Evolutionary conservation across 1,140 invertebrate species (phyloP).

Genomic region (Drosophila orena): DNA sequence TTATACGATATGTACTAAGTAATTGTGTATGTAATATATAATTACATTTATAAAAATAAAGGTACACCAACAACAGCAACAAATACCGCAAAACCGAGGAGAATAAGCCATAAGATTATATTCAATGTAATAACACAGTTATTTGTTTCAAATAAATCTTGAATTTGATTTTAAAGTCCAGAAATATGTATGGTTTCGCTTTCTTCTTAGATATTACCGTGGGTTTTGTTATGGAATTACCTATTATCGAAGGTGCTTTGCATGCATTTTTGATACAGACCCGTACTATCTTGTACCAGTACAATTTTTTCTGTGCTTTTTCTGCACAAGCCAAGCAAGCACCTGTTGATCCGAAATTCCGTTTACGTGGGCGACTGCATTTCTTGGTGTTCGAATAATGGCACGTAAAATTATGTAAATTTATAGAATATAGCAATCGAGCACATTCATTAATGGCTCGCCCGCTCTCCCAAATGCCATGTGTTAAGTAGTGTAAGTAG

Average conservation of each 20-base stretch:
- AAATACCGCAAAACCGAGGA: slow-evolving; percentile 44
- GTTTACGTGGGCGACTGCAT: slow-evolving; percentile 55
- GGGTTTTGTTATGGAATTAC: too few relatives aligned
- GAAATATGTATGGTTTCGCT: background rate
- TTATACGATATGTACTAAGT: slow-evolving; percentile 65
- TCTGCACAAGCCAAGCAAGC: background rate
- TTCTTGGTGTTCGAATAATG: slow-evolving; percentile 57
- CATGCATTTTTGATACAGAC: background rate
- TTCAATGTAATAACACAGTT: slow-evolving; percentile 85
- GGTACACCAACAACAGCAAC: slow-evolving; percentile 48
- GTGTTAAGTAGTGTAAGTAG: slow-evolving; percentile 41
- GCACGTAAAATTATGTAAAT: slow-evolving; percentile 75
- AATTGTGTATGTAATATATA: slow-evolving; percentile 83
- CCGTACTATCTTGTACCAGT: background rate
- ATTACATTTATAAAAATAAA: slow-evolving; percentile 68
- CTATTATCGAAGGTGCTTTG: too few relatives aligned
- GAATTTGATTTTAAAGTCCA: slow-evolving; percentile 82
- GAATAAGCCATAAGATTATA: slow-evolving; percentile 72
- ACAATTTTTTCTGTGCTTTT: slow-evolving; percentile 3
- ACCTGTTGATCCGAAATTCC: slow-evolving; percentile 27
- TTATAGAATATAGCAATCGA: slow-evolving; percentile 38
- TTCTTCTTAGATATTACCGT: background rate
- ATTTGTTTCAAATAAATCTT: slow-evolving; percentile 85
- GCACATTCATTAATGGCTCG: slow-evolving; percentile 56
- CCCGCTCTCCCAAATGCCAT: slow-evolving; percentile 19